Conservation (phyloP, 2,113 vertebrate genomes). For the Castor canadensis region DNA sequence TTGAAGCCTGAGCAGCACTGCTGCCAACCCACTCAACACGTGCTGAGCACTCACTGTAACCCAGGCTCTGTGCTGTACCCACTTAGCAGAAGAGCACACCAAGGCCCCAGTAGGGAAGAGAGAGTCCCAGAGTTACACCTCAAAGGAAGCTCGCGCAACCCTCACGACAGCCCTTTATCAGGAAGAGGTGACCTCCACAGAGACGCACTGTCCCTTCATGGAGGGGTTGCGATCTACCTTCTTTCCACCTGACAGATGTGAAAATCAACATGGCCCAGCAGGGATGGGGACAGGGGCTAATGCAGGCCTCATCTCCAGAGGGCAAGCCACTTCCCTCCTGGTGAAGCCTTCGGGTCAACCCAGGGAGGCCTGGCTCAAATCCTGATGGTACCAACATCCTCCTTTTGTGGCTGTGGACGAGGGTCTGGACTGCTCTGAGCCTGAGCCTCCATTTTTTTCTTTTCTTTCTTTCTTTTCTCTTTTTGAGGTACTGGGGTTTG, state of each 20-base stretch:
- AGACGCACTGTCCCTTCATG: background rate
- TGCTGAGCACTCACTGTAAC: accelerated
- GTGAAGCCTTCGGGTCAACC: background rate
- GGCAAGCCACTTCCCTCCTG: background rate
- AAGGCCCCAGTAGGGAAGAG: background rate
- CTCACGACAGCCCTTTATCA: background rate
- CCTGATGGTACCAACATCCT: background rate
- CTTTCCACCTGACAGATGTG: background rate
- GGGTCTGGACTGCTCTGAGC: background rate
- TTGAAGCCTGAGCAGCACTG: background rate
- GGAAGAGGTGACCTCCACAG: background rate
- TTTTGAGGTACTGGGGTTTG: no score
- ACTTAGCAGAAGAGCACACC: background rate
- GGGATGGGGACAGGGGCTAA: background rate
- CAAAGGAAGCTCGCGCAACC: background rate
- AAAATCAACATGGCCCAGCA: background rate
- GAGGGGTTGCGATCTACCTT: background rate
- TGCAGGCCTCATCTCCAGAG: background rate
- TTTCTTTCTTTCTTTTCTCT: no score
- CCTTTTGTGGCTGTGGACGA: background rate
- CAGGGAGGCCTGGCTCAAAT: background rate
- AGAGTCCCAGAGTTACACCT: background rate
- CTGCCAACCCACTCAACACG: accelerated
- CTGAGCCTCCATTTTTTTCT: background rate
- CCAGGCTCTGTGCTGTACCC: background rate